These are phyloP conservation scores for Epinotia demarniana DNA, from an alignment of 2,888 invertebrate species.

Conservation along the genomic window DNA sequence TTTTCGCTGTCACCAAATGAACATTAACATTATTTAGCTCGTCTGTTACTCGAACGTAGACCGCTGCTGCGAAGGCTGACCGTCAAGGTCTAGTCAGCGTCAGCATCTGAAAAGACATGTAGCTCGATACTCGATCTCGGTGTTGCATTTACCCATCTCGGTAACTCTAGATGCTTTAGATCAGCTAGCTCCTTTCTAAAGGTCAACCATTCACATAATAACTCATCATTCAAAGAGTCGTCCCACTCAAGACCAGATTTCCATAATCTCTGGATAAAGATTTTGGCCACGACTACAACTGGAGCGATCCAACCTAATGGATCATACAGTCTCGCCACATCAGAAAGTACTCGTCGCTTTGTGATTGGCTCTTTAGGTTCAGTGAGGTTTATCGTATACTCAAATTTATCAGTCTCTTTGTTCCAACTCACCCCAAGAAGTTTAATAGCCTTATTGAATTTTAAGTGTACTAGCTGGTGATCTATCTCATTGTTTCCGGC, in stretches of 20 bases:
- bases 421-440: conserved; percentile 53
- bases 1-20: no score
- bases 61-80: conserved; percentile 47
- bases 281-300: conserved; percentile 16
- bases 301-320: conserved; percentile 53
- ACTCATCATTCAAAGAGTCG: no score
- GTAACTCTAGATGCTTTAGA: conserved; percentile 36
- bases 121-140: conserved; percentile 35
- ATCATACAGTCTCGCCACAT: conserved; percentile 52
- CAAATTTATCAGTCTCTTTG: conserved; percentile 47
- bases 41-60: conserved; percentile 48
- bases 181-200: background rate
- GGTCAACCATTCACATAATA: no score
- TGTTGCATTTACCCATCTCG: conserved; percentile 44
- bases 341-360: conserved; percentile 49
- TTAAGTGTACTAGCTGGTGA: conserved; percentile 33
- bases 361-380: conserved; percentile 39
- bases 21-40: no score
- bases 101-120: conserved; percentile 49
- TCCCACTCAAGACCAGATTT: no score
- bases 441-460: conserved; percentile 47
- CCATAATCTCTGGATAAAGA: no score
- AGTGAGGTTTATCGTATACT: conserved; percentile 46
- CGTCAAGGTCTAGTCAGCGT: no score
- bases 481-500: background rate